Percentiles rank a stretch among this genome's conserved stretches.
These are phyloP conservation scores for Lacerta bilineata DNA, from an alignment of 2,797 vertebrate species.

Conservation along the genomic window DNA sequence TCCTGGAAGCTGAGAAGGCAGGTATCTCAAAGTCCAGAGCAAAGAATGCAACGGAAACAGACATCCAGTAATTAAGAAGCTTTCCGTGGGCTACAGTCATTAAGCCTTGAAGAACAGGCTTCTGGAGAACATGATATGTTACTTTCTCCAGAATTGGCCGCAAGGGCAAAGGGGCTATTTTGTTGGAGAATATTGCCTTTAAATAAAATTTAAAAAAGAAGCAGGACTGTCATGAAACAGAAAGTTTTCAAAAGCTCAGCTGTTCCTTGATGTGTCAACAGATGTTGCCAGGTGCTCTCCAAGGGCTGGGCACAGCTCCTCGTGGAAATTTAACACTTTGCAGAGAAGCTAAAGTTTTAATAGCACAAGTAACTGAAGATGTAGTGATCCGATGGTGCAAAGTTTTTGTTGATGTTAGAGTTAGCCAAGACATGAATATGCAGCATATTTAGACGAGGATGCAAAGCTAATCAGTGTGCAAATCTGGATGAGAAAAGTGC, in stretches of 20 bases:
- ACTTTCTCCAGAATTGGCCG: not conserved
- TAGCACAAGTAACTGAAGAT: slow-evolving; percentile 21
- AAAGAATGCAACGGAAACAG: not conserved
- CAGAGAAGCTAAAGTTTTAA: slow-evolving; percentile 16
- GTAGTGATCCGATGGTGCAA: not conserved
- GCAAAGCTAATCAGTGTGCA: not conserved
- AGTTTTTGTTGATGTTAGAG: not conserved
- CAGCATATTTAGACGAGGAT: not conserved
- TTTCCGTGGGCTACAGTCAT: not conserved
- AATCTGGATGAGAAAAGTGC: not conserved
- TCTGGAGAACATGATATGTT: not conserved
- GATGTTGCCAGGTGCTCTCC: slow-evolving; percentile 42
- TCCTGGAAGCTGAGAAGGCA: not conserved
- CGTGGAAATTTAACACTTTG: slow-evolving; percentile 20
- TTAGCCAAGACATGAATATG: slow-evolving; percentile 13
- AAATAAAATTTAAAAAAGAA: slow-evolving; percentile 10
- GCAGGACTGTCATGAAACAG: not conserved
- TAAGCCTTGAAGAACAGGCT: not conserved
- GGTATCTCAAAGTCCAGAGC: not conserved
- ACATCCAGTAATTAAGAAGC: not conserved
- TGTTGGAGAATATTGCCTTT: not conserved
- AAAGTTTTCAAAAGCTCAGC: slow-evolving; percentile 27
- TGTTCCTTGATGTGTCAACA: slow-evolving; percentile 43
- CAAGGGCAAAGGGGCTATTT: slow-evolving; percentile 3
- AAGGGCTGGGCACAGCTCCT: not conserved